phyloP scores from a whole-genome alignment of 2,113 vertebrate genomes.

The Rhinopithecus roxellana region DNA sequence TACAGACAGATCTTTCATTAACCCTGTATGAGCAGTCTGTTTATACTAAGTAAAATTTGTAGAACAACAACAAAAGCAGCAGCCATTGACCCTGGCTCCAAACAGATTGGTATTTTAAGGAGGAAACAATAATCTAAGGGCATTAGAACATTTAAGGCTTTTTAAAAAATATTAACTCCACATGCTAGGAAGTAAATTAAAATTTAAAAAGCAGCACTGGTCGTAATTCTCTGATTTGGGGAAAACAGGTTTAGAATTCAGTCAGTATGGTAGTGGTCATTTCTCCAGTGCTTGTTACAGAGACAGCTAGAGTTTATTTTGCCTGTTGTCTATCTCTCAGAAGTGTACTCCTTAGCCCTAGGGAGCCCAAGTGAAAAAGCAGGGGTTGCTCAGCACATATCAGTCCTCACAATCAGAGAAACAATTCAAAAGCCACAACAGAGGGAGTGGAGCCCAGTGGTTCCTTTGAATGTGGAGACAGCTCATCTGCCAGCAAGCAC shows the following conservation, averaged over 20 bases:
- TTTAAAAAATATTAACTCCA: not conserved
- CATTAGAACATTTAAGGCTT: not conserved
- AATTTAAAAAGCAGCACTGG: not conserved
- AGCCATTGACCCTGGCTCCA: not conserved
- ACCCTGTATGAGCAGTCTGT: not conserved
- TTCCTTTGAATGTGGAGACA: conserved; percentile 19
- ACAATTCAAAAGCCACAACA: conserved; percentile 42
- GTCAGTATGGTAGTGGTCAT: not conserved
- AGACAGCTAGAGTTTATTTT: not conserved
- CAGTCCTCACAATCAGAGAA: conserved; percentile 1
- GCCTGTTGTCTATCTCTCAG: not conserved
- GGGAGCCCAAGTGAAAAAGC: not conserved
- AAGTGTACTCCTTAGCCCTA: not conserved
- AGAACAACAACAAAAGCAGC: not conserved
- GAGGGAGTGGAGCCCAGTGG: not conserved
- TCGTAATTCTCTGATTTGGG: not conserved
- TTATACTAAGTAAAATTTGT: not conserved
- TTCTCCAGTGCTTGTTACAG: not conserved
- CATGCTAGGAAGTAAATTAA: not conserved
- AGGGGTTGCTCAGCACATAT: not conserved
- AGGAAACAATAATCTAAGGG: not conserved
- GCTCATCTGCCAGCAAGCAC: not conserved
- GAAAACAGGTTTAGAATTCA: not conserved
- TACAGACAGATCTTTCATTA: not conserved
- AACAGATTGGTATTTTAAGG: not conserved